A percentile compares a stretch with the other conserved stretches of the same genome.
phyloP scores from a whole-genome alignment of 2,888 invertebrate genomes.

The Lampropteryx suffumata region DNA sequence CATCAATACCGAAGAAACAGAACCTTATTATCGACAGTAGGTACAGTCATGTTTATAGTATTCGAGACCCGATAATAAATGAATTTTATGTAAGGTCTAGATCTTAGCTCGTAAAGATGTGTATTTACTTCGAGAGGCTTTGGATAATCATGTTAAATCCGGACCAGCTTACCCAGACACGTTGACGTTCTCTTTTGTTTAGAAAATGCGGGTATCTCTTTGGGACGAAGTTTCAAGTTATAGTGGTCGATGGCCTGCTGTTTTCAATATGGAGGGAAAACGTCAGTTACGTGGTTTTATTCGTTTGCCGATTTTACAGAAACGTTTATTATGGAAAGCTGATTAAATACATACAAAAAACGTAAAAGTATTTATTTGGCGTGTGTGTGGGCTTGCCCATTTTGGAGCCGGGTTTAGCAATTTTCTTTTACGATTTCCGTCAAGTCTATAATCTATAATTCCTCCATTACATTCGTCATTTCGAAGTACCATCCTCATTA shows the following conservation, averaged over 20 bases:
- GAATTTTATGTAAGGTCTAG: constrained; percentile 29
- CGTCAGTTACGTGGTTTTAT: constrained; percentile 23
- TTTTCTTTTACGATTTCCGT: background rate
- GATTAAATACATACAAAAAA: no score
- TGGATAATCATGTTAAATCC: constrained; percentile 27
- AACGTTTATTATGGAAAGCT: constrained; percentile 25
- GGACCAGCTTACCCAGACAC: constrained; percentile 14
- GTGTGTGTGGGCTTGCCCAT: background rate
- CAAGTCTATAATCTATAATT: no score
- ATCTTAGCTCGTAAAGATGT: constrained; percentile 31
- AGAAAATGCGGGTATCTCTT: constrained; percentile 1
- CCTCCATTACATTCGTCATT: constrained; percentile 5
- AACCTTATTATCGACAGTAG: constrained; percentile 20
- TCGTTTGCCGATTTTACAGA: constrained; percentile 19
- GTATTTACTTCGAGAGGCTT: constrained; percentile 28
- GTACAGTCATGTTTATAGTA: constrained; percentile 20
- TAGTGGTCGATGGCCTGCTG: constrained; percentile 20
- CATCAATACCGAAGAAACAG: constrained; percentile 26
- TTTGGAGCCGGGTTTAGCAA: background rate
- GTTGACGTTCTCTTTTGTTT: constrained; percentile 11
- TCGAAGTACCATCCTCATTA: constrained; percentile 35
- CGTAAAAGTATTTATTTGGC: no score
- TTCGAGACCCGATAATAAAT: constrained; percentile 14
- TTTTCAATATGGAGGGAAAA: constrained; percentile 23
- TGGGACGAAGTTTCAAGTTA: constrained; percentile 16